phyloP scores from a whole-genome alignment of 2,797 vertebrate species.

The Galagoides demidoff region DNA sequence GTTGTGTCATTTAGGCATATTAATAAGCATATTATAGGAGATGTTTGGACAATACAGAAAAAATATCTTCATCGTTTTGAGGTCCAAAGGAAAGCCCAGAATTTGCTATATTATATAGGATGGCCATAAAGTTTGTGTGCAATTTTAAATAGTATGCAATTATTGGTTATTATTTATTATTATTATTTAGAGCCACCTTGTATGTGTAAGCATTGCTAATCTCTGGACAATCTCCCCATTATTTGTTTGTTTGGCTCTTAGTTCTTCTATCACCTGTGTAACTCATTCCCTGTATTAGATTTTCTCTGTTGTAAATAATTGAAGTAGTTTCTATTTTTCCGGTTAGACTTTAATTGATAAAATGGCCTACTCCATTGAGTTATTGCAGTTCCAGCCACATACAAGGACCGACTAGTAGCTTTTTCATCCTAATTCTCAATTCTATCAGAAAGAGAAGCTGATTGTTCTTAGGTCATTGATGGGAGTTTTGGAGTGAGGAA shows the following conservation, averaged over 20 bases:
- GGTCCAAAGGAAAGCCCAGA: not conserved
- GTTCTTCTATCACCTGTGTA: not conserved
- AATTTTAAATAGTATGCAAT: no score
- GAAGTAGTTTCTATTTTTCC: not conserved
- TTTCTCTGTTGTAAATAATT: not conserved
- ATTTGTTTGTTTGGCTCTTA: not conserved
- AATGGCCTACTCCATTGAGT: not conserved
- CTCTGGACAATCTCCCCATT: not conserved
- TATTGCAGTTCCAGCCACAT: not conserved
- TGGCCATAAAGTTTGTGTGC: no score
- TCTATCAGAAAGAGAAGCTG: conserved; percentile 21
- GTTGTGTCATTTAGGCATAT: not conserved
- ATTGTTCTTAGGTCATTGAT: not conserved
- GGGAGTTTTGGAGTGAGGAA: not conserved
- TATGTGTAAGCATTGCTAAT: not conserved
- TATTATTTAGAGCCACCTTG: no score
- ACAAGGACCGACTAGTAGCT: not conserved
- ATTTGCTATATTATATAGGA: not conserved
- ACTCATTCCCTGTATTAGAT: not conserved
- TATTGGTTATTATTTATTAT: no score
- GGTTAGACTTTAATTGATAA: not conserved
- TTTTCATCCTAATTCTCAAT: not conserved
- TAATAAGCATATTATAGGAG: not conserved
- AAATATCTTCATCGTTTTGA: conserved; percentile 11
- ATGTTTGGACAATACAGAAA: not conserved